Conservation (phyloP, 2,797 vertebrate species). For the Sparus aurata region DNA sequence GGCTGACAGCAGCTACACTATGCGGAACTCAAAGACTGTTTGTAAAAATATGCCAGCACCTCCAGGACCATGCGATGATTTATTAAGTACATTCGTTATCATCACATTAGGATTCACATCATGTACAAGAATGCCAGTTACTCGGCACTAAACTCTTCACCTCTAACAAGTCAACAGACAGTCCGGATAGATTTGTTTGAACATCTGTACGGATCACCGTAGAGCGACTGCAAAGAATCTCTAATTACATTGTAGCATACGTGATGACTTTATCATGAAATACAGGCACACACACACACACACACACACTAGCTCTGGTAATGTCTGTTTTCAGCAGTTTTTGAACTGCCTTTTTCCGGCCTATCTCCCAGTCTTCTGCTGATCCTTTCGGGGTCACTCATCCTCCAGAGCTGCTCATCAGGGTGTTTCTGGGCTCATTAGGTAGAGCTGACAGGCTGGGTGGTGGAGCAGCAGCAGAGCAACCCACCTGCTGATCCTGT, state of each 20-base stretch:
- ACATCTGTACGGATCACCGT: not conserved
- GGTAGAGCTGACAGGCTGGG: no score
- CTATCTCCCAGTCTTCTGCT: no score
- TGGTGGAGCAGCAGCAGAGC: no score
- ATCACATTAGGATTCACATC: constrained; percentile 14
- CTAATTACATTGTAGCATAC: not conserved
- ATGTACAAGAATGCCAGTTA: not conserved
- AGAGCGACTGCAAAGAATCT: not conserved
- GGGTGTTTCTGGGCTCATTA: no score
- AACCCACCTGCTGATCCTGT: no score
- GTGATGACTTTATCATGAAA: not conserved
- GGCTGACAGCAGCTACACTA: not conserved
- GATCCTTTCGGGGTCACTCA: no score
- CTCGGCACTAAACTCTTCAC: not conserved
- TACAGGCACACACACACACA: not conserved
- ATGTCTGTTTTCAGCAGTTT: no score
- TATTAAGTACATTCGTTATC: not conserved
- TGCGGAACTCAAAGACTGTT: not conserved
- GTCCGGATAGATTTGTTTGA: constrained; percentile 8
- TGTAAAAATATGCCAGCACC: not conserved
- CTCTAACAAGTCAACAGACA: not conserved
- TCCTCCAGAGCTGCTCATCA: no score
- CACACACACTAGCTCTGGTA: no score
- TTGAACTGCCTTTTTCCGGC: no score
- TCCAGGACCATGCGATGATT: constrained; percentile 6